Percentiles rank a stretch among this genome's conserved stretches.
Conservation (phyloP, 2,113 vertebrate species). For the Otus sunia region DNA sequence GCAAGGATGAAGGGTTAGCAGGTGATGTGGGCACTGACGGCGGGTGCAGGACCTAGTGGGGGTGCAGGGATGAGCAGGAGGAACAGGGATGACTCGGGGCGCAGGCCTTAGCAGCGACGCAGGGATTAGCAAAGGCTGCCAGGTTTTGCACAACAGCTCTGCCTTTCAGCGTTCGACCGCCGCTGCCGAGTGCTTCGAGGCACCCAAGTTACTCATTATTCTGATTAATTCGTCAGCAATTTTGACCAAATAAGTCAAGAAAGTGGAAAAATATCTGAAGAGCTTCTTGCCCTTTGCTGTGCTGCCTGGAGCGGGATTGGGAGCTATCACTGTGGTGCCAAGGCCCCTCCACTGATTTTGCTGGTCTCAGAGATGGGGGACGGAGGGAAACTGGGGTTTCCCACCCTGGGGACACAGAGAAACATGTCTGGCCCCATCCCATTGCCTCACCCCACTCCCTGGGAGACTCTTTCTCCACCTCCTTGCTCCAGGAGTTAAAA, state of each 20-base stretch:
- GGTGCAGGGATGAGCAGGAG: neutral
- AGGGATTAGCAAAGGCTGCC: neutral
- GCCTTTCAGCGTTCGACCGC: rapidly evolving
- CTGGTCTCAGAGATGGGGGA: neutral
- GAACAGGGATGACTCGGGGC: neutral
- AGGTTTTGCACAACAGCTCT: neutral
- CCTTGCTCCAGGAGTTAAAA: constrained; percentile 6
- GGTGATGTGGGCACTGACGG: neutral
- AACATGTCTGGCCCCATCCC: neutral
- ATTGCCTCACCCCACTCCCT: neutral
- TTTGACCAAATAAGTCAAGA: constrained; percentile 63
- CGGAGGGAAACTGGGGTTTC: neutral
- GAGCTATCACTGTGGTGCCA: neutral
- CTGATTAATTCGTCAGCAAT: neutral
- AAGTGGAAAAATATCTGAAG: constrained; percentile 12
- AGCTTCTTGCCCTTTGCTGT: neutral
- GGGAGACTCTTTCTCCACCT: neutral
- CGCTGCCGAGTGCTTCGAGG: neutral
- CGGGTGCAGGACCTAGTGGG: neutral
- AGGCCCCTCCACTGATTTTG: neutral
- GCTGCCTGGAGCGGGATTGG: neutral
- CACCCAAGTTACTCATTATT: constrained; percentile 4
- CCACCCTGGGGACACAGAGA: neutral
- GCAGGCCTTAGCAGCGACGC: rapidly evolving
- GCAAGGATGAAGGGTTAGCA: neutral